These are phyloP conservation scores for Luperina testacea DNA, from an alignment of 2,888 invertebrate genomes.

Conservation along the genomic window DNA sequence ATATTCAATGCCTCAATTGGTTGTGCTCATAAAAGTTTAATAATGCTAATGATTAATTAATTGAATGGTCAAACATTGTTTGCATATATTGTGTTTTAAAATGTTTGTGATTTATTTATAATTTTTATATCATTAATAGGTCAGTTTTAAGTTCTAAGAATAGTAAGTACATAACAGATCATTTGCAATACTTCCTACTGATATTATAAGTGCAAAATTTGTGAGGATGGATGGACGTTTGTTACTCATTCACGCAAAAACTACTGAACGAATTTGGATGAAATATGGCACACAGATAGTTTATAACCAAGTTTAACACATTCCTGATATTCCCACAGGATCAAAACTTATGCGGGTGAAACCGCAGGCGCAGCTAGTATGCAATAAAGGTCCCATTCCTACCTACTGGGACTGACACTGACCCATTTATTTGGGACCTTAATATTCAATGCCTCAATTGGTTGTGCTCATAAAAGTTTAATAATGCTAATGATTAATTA, in stretches of 20 bases:
- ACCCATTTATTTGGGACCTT: conserved; percentile 66
- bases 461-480: conserved; percentile 60
- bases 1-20: conserved; percentile 66
- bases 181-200: conserved; percentile 12
- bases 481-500: conserved; percentile 44
- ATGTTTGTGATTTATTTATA: conserved; percentile 12
- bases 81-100: conserved; percentile 11
- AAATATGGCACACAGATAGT: background rate
- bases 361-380: background rate
- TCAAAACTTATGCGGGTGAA: background rate
- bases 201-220: background rate
- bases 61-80: conserved; percentile 29
- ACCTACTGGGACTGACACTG: conserved; percentile 60
- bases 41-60: conserved; percentile 37
- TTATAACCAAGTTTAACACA: background rate
- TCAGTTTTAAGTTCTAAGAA: conserved; percentile 30
- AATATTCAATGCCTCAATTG: conserved; percentile 65
- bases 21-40: conserved; percentile 60
- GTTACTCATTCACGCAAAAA: background rate
- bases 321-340: background rate
- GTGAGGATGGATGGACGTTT: background rate
- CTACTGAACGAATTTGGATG: background rate
- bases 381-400: conserved; percentile 34
- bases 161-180: conserved; percentile 8
- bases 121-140: conserved; percentile 32